Evolutionary conservation across 2,113 vertebrate genomes (phyloP), one percentile per base, ranked within the genome.

Genomic region (Brachypteracias leptosomus): DNA sequence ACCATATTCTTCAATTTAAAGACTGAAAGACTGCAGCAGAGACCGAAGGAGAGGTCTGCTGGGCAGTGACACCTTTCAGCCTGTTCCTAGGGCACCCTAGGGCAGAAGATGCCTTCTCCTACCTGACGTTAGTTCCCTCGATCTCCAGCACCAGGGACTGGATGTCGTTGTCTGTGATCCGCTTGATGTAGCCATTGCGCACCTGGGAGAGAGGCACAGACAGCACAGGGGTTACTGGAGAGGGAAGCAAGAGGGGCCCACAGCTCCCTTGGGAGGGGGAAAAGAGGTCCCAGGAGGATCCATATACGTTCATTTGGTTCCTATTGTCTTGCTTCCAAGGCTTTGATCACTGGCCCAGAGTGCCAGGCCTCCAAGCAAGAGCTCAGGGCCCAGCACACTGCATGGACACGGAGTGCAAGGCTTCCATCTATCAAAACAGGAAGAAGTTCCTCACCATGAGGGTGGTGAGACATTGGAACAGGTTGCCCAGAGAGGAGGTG

Each of bases 41-140:
- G 31, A 38, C 71, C 73, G 44, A 76, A 73, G 54, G 29, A 68
- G 24, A 35, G 0, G 2, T 51, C 76, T 81, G 59, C 46, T 55
- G 35, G 16, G 29, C 72, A 58, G 29, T 2, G 3, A 59, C 13
- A 40, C 16, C 72, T 40, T 75, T 77, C 51, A 35, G 49, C 49
- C 65, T 38, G 62, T 55, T 33, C 47, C 20, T 15, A 59, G 25
- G 42, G 67, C 16, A 38, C 24, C 11, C 10, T 9, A 38, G 29
- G 35, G 22, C 7, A 80, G 25, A 44, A 36, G 14, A 42, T 12
- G 7, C 46, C 46, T 68, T 78, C 57, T 62, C 94, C 92, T 96
- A 99, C 99, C 99, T 99, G 96, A 99, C 99, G 16, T 99, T 99
- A 36, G 98, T 97, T 58, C 99, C 99, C 96, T 99, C 99, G 7